Evolutionary conservation across 1,140 invertebrate genomes (phyloP).

Genomic region (Cepaea nemoralis): DNA sequence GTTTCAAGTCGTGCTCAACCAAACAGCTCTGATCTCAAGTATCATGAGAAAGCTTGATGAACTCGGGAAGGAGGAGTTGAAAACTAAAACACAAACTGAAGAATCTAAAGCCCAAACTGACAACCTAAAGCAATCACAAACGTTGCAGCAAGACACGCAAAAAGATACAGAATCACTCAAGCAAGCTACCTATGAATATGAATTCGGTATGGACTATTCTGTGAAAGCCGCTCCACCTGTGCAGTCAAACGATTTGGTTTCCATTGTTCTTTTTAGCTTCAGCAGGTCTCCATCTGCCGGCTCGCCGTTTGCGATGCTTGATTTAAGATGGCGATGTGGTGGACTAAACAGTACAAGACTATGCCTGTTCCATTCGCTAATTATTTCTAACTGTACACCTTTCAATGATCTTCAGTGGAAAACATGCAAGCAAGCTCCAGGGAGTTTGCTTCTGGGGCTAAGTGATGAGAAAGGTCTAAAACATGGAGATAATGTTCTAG

Average conservation of each 20-base stretch:
- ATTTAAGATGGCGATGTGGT: constrained; percentile 20
- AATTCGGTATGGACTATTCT: neutral
- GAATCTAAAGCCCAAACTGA: constrained; percentile 37
- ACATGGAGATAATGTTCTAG: neutral
- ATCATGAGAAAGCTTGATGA: constrained; percentile 59
- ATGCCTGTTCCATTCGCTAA: constrained; percentile 28
- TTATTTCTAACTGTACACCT: constrained; percentile 41
- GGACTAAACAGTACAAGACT: constrained; percentile 15
- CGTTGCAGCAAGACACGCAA: neutral
- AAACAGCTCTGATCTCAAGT: constrained; percentile 57
- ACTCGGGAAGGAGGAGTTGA: constrained; percentile 54
- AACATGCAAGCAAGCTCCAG: constrained; percentile 19
- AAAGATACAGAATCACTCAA: neutral
- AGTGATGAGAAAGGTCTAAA: neutral
- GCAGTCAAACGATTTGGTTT: neutral
- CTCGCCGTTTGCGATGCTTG: neutral
- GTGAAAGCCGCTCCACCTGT: neutral
- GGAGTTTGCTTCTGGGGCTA: neutral
- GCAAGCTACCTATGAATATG: neutral
- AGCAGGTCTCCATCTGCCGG: neutral
- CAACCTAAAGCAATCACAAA: neutral
- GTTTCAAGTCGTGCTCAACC: constrained; percentile 62
- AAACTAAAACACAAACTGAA: constrained; percentile 16
- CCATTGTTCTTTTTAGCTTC: neutral
- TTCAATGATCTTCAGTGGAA: constrained; percentile 36